Evolutionary conservation across 2,113 vertebrate genomes (phyloP).

Genomic region (Chloropsis hardwickii): DNA sequence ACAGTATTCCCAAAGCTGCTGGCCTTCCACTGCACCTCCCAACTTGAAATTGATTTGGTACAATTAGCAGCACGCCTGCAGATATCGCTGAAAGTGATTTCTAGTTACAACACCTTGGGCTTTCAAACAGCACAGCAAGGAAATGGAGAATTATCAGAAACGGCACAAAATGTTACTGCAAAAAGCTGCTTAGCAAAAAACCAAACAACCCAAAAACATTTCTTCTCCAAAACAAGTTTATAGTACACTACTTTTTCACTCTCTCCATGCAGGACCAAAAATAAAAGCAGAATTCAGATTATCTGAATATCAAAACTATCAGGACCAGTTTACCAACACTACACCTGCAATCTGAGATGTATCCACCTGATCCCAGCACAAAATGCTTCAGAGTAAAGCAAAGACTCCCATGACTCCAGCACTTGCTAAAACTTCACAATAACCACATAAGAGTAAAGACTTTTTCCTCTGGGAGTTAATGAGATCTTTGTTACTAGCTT

Average conservation of each 20-base stretch:
- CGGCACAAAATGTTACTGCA: not conserved
- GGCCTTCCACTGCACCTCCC: not conserved
- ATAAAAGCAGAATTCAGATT: not conserved
- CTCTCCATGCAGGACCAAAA: not conserved
- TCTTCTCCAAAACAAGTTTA: not conserved
- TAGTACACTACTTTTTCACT: not conserved
- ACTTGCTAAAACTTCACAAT: not conserved
- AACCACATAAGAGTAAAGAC: not conserved
- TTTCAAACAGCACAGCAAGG: constrained; percentile 8
- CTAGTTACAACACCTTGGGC: not conserved
- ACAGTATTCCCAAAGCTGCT: not conserved
- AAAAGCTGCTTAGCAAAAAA: not conserved
- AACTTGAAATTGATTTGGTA: not conserved
- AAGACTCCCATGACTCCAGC: not conserved
- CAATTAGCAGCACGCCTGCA: not conserved
- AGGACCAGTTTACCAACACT: not conserved
- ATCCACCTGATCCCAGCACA: not conserved
- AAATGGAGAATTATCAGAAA: not conserved
- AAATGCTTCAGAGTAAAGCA: not conserved
- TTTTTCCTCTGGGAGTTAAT: not conserved
- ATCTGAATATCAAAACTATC: not conserved
- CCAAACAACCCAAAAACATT: not conserved
- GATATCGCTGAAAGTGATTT: not conserved
- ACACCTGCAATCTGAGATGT: not conserved
- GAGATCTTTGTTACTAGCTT: constrained; percentile 11